phyloP scores from a whole-genome alignment of 2,888 invertebrate species.

The Heliconius aoede region DNA sequence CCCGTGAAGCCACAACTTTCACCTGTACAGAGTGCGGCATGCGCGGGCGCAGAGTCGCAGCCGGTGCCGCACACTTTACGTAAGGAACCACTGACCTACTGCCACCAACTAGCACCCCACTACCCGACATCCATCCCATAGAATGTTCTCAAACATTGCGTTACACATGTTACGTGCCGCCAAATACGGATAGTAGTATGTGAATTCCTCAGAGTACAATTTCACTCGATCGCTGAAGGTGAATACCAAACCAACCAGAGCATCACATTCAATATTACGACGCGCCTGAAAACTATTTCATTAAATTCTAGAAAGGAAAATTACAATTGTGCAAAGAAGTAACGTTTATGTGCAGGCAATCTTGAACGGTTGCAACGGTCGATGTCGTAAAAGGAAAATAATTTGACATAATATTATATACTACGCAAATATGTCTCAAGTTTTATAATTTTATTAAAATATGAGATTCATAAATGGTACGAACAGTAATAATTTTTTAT shows the following conservation, averaged over 20 bases:
- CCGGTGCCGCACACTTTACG: slow-evolving; percentile 71
- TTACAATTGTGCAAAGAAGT: slow-evolving; percentile 27
- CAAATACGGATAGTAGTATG: slow-evolving; percentile 43
- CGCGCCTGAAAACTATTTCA: slow-evolving; percentile 34
- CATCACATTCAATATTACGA: slow-evolving; percentile 39
- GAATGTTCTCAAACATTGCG: slow-evolving; percentile 63
- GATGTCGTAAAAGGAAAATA: slow-evolving; percentile 39
- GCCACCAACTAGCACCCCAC: slow-evolving; percentile 70
- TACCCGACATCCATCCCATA: slow-evolving; percentile 59
- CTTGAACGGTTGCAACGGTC: slow-evolving; percentile 21
- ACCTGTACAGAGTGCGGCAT: slow-evolving; percentile 53
- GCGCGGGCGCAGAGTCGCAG: slow-evolving; percentile 57
- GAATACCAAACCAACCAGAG: slow-evolving; percentile 47
- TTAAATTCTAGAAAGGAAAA: slow-evolving; percentile 32
- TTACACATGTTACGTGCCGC: slow-evolving; percentile 54
- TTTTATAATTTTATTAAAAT: slow-evolving; percentile 8
- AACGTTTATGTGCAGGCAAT: slow-evolving; percentile 28
- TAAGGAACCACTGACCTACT: slow-evolving; percentile 82
- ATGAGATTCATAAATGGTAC: no score
- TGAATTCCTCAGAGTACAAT: slow-evolving; percentile 36
- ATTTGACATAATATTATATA: slow-evolving; percentile 13
- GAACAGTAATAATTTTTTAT: no score
- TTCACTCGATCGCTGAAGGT: slow-evolving; percentile 41
- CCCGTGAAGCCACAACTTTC: slow-evolving; percentile 71
- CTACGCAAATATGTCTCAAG: slow-evolving; percentile 1